Percentiles rank a stretch among this genome's conserved stretches.
phyloP scores from a whole-genome alignment of 2,113 vertebrate species.

The Manacus vitellinus region DNA sequence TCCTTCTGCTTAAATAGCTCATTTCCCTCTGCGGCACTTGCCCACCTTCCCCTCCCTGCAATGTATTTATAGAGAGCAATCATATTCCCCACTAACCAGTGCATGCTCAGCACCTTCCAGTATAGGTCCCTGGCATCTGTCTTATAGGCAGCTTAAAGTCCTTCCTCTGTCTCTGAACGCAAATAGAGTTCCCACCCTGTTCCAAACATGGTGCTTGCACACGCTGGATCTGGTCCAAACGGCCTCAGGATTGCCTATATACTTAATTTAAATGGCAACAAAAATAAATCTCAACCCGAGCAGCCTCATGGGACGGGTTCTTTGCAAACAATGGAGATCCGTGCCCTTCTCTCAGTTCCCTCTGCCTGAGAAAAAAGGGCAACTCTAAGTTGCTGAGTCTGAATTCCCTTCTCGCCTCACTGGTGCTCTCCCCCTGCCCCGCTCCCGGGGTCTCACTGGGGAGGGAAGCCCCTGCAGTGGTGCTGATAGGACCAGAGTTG shows the following conservation, averaged over 20 bases:
- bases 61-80: conserved; percentile 46
- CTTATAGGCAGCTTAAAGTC: conserved; percentile 4
- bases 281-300: conserved; percentile 52
- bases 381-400: not conserved
- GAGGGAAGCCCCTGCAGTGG: conserved; percentile 41
- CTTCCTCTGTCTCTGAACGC: conserved; percentile 38
- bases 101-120: conserved; percentile 23
- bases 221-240: conserved; percentile 16
- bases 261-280: conserved; percentile 59
- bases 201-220: conserved; percentile 26
- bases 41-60: not conserved
- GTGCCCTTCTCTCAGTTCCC: not conserved
- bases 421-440: not conserved
- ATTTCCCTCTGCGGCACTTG: not conserved
- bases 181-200: conserved; percentile 48
- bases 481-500: conserved; percentile 35
- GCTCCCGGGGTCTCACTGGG: not conserved
- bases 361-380: not conserved
- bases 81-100: not conserved
- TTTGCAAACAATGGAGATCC: not conserved
- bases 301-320: not conserved
- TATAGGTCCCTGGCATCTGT: conserved; percentile 16
- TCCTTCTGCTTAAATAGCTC: conserved; percentile 59
- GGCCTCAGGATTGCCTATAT: conserved; percentile 49
- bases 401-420: not conserved